Evolutionary conservation across 2,113 vertebrate species (phyloP).

Genomic region (Poecile atricapillus): DNA sequence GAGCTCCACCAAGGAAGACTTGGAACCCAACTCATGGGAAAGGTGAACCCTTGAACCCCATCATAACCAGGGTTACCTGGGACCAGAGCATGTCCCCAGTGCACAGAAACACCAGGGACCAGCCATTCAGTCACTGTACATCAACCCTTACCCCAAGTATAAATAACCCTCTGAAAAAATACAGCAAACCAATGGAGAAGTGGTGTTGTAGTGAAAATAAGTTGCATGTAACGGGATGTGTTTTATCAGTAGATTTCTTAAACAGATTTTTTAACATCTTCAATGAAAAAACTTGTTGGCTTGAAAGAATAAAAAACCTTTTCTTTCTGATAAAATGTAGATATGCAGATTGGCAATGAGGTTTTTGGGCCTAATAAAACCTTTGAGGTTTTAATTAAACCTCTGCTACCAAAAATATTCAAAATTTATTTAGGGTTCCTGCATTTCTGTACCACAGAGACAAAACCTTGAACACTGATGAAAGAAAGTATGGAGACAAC

Average conservation of each 20-base stretch:
- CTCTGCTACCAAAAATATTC: neutral
- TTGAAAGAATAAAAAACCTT: neutral
- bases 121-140: neutral
- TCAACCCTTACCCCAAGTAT: neutral
- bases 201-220: neutral
- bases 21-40: neutral
- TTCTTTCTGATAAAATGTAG: neutral
- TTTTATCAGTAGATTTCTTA: neutral
- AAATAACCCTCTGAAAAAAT: neutral
- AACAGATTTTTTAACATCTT: neutral
- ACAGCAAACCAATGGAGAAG: neutral
- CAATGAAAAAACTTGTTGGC: neutral
- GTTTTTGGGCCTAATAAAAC: neutral
- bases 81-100: neutral
- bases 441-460: neutral
- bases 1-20: neutral
- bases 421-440: neutral
- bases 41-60: neutral
- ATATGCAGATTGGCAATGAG: neutral
- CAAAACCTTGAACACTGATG: neutral
- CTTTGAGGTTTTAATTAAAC: neutral
- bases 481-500: neutral
- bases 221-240: neutral
- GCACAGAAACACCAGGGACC: neutral
- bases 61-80: rapidly evolving